Evolutionary conservation across 2,797 vertebrate genomes (phyloP).

Genomic region (Eulemur albifrons): DNA sequence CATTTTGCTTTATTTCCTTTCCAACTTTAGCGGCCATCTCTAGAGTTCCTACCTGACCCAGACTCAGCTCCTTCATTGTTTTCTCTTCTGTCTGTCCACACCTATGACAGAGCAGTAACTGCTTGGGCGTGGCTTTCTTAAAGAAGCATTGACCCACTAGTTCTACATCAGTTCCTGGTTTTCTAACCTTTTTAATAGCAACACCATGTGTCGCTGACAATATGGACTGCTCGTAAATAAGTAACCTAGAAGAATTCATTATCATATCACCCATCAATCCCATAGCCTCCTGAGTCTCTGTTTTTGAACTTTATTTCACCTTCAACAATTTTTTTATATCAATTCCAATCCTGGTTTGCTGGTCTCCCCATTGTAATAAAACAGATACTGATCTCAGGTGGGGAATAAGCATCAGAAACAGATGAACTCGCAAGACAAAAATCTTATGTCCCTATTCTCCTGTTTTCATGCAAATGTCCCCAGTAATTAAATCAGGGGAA

Average conservation of each 20-base stretch:
- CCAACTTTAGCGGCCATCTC: not conserved
- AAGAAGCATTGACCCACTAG: not conserved
- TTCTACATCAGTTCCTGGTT: not conserved
- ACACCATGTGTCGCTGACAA: not conserved
- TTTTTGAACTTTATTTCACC: conserved; percentile 54
- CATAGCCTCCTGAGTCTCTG: not conserved
- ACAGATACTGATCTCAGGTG: conserved; percentile 66
- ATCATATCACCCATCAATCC: not conserved
- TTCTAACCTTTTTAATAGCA: not conserved
- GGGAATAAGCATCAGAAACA: conserved; percentile 59
- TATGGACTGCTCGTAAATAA: not conserved
- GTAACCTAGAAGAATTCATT: conserved; percentile 2
- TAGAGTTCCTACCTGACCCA: not conserved
- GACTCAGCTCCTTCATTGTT: not conserved
- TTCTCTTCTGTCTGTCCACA: not conserved
- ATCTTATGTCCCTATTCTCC: conserved; percentile 57
- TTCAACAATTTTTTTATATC: conserved; percentile 24
- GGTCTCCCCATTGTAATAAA: conserved; percentile 49
- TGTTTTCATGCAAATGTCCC: conserved; percentile 69
- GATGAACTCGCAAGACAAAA: conserved; percentile 73
- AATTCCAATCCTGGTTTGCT: conserved; percentile 32
- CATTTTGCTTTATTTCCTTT: not conserved
- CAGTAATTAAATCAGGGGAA: conserved; percentile 74
- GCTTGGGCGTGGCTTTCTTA: not conserved
- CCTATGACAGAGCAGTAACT: not conserved